Evolutionary conservation across 2,888 invertebrate species (phyloP).

Genomic region (Lepidonotus clava): DNA sequence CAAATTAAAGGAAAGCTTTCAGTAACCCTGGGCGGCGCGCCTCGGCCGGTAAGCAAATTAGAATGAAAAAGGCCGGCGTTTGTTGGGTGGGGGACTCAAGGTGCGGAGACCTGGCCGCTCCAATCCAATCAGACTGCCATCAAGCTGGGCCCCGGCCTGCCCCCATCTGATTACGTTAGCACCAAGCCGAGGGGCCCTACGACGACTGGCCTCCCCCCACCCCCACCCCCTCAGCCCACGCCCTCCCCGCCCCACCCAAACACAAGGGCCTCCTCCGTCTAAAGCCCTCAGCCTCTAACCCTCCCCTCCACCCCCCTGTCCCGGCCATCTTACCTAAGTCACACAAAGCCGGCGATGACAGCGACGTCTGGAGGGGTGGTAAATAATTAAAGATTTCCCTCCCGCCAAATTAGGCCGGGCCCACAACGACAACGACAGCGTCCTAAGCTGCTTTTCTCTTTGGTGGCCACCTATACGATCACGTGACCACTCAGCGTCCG

Average conservation of each 20-base stretch:
- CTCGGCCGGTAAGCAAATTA: slow-evolving; percentile 46
- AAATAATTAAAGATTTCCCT: slow-evolving; percentile 24
- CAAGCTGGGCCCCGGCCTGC: slow-evolving; percentile 21
- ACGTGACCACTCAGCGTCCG: neutral
- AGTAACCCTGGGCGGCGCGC: slow-evolving; percentile 34
- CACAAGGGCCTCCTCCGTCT: neutral
- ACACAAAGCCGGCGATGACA: neutral
- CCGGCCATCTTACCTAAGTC: neutral
- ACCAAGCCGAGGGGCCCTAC: slow-evolving; percentile 13
- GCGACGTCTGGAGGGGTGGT: neutral
- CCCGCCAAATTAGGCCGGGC: neutral
- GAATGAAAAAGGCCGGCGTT: slow-evolving; percentile 47
- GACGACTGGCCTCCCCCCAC: too few relatives aligned
- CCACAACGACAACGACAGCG: neutral
- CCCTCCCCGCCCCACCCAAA: neutral
- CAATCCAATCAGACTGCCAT: slow-evolving; percentile 48
- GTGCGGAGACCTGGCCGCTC: slow-evolving; percentile 38
- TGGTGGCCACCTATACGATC: neutral
- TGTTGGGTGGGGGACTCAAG: slow-evolving; percentile 41
- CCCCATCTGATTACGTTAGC: slow-evolving; percentile 40
- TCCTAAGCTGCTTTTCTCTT: slow-evolving; percentile 20
- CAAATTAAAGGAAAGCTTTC: slow-evolving; percentile 53
- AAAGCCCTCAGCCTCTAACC: neutral
- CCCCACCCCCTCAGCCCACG: neutral
- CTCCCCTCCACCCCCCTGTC: neutral